Conservation (phyloP, 2,113 vertebrate species). For the Phodopus roborovskii region DNA sequence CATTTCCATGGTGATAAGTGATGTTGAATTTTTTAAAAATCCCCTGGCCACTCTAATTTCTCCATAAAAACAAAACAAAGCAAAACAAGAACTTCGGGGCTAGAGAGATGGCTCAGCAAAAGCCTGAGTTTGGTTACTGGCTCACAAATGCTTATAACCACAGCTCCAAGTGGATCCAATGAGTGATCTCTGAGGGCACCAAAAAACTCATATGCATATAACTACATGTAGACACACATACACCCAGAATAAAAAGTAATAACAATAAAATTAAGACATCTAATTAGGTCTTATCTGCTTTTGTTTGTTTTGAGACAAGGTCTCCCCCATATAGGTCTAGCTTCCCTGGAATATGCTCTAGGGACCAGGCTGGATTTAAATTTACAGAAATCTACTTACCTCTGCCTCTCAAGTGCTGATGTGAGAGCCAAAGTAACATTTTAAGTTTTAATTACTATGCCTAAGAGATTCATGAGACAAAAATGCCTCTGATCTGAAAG, state of each 20-base stretch:
- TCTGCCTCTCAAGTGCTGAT: background rate
- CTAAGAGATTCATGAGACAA: too few species aligned
- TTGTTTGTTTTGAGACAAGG: background rate
- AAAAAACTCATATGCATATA: background rate
- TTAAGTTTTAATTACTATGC: too few species aligned
- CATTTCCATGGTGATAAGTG: background rate
- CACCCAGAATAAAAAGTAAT: background rate
- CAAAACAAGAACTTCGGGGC: background rate
- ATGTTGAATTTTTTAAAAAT: background rate
- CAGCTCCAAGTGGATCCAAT: background rate
- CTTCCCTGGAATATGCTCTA: background rate
- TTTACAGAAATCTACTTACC: too few species aligned
- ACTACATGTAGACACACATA: background rate
- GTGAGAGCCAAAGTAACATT: too few species aligned
- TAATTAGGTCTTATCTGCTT: background rate
- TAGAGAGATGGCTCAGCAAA: background rate
- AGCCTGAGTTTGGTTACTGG: too few species aligned
- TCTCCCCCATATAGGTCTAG: background rate
- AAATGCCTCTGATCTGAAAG: too few species aligned
- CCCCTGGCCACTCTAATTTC: background rate
- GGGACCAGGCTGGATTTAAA: too few species aligned
- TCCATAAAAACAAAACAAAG: background rate
- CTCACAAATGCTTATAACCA: background rate
- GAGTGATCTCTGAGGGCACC: background rate
- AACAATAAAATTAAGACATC: background rate